Evolutionary conservation across 2,797 vertebrate genomes (phyloP).

Genomic region (Pampus argenteus): DNA sequence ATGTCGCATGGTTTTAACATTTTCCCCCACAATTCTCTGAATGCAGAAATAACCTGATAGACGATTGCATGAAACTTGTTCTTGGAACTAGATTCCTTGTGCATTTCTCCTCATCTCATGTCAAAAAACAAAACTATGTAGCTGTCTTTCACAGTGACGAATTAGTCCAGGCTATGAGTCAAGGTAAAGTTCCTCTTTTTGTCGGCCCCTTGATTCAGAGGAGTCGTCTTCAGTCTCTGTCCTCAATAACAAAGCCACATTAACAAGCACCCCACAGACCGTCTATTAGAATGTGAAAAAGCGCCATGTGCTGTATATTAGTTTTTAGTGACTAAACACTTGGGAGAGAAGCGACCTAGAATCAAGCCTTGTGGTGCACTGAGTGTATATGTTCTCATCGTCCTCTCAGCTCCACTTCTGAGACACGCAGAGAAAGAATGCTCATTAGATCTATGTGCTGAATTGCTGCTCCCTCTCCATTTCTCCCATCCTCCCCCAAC

Average conservation of each 20-base stretch:
- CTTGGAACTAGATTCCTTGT: constrained; percentile 22
- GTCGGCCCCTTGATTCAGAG: constrained; percentile 34
- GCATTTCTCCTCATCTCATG: constrained; percentile 3
- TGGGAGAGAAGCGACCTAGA: constrained; percentile 86
- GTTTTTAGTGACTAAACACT: constrained; percentile 86
- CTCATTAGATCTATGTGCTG: constrained; percentile 85
- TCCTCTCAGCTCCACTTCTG: constrained; percentile 84
- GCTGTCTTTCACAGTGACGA: constrained; percentile 62
- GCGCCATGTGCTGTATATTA: constrained; percentile 77
- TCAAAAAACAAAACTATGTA: constrained; percentile 22
- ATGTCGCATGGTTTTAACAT: constrained; percentile 30
- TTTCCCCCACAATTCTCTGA: constrained; percentile 49
- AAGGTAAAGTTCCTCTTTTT: constrained; percentile 68
- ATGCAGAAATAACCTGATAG: constrained; percentile 42
- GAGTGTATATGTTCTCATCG: constrained; percentile 83
- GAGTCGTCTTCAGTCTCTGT: constrained; percentile 58
- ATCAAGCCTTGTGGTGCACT: constrained; percentile 82
- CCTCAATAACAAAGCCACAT: constrained; percentile 74
- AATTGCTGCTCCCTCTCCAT: constrained; percentile 75
- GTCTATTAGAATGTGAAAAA: constrained; percentile 82
- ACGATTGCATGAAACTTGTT: constrained; percentile 21
- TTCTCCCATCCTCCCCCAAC: constrained; percentile 77
- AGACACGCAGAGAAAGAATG: constrained; percentile 72
- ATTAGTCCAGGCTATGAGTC: constrained; percentile 54
- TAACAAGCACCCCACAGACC: constrained; percentile 75